These are phyloP conservation scores for Drosophila tropicalis DNA, from an alignment of 1,140 invertebrate genomes.

Conservation along the genomic window DNA sequence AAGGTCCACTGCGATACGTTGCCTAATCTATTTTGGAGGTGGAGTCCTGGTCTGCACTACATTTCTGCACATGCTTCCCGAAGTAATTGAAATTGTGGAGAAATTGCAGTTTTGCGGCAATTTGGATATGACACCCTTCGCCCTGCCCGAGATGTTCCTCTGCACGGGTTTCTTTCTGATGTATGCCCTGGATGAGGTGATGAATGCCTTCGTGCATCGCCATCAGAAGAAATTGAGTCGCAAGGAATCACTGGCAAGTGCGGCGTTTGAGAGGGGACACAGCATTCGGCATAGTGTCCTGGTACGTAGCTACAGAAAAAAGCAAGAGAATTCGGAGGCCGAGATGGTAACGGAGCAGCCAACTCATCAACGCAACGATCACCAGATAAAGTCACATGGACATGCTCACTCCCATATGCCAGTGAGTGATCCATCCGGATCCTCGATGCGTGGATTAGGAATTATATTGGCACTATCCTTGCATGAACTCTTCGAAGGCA, in stretches of 20 bases:
- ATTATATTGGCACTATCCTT: conserved; percentile 94
- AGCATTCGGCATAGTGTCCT: conserved; percentile 64
- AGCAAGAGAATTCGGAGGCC: neutral
- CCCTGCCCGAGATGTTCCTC: conserved; percentile 88
- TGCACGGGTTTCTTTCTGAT: conserved; percentile 92
- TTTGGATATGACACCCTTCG: conserved; percentile 85
- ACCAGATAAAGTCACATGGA: conserved; percentile 84
- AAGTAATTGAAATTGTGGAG: conserved; percentile 89
- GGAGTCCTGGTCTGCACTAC: conserved; percentile 95
- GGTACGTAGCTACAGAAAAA: conserved; percentile 12
- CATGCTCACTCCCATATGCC: conserved; percentile 82
- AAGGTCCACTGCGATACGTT: conserved; percentile 83
- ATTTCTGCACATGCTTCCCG: conserved; percentile 95
- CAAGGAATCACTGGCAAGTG: conserved; percentile 54
- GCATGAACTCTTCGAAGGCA: conserved; percentile 96
- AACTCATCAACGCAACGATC: conserved; percentile 66
- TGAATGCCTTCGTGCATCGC: conserved; percentile 87
- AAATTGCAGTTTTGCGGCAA: conserved; percentile 84
- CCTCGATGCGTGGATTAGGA: conserved; percentile 89
- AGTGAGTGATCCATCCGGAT: conserved; percentile 68
- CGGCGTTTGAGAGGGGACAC: conserved; percentile 70
- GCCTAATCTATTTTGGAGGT: conserved; percentile 93
- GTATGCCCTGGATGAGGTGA: conserved; percentile 92
- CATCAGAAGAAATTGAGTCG: conserved; percentile 79
- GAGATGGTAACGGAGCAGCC: neutral